Percentiles rank a stretch among this genome's conserved stretches.
phyloP scores from a whole-genome alignment of 2,888 invertebrate genomes.

The Mesoligia furuncula region DNA sequence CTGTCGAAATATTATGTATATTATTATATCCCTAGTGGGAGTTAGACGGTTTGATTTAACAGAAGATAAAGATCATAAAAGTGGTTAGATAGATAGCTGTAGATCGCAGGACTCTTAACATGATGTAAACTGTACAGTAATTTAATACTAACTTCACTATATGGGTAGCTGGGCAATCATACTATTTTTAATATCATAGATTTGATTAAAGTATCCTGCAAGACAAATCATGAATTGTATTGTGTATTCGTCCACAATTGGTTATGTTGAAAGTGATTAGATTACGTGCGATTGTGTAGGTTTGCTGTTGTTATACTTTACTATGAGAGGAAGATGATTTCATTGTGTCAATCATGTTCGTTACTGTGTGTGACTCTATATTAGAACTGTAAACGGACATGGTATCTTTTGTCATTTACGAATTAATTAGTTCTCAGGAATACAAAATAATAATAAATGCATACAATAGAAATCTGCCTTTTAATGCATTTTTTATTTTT shows the following conservation, averaged over 20 bases:
- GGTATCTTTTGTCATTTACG: conserved; percentile 71
- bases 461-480: conserved; percentile 85
- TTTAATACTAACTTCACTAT: conserved; percentile 88
- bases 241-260: conserved; percentile 80
- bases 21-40: conserved; percentile 75
- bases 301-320: conserved; percentile 69
- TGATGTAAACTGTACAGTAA: conserved; percentile 86
- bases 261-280: conserved; percentile 76
- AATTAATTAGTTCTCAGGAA: conserved; percentile 75
- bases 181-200: conserved; percentile 87
- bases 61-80: conserved; percentile 73
- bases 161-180: conserved; percentile 90
- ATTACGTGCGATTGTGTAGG: conserved; percentile 75
- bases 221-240: conserved; percentile 80
- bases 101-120: conserved; percentile 84
- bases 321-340: conserved; percentile 61
- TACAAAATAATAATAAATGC: conserved; percentile 78
- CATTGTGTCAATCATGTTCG: conserved; percentile 62
- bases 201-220: conserved; percentile 80
- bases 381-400: conserved; percentile 66
- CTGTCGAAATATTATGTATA: conserved; percentile 73
- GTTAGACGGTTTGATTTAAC: conserved; percentile 72
- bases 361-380: conserved; percentile 70
- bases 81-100: conserved; percentile 83
- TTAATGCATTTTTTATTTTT: conserved; percentile 85